phyloP scores from a whole-genome alignment of 2,113 vertebrate species.

The Butastur rufipennis region DNA sequence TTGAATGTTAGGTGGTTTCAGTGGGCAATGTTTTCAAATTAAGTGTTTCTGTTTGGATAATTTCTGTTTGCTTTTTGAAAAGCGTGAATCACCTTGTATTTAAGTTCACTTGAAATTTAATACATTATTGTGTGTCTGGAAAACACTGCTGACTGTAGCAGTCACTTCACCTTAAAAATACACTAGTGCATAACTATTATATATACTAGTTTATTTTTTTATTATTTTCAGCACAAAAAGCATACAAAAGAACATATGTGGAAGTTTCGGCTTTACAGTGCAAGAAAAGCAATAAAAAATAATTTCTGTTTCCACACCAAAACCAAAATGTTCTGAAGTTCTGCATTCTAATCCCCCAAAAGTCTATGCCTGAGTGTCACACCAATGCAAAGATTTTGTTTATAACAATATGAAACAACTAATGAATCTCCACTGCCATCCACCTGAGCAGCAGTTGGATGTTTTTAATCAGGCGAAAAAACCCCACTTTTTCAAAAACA shows the following conservation, averaged over 20 bases:
- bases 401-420: not conserved
- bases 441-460: not conserved
- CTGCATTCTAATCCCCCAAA: not conserved
- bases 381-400: not conserved
- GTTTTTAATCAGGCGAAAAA: not conserved
- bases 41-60: not conserved
- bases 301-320: not conserved
- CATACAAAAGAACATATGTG: accelerated
- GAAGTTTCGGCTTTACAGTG: not conserved
- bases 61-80: not conserved
- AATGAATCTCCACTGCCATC: not conserved
- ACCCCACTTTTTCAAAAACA: not conserved
- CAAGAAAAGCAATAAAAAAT: not conserved
- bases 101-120: not conserved
- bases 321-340: not conserved
- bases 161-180: not conserved
- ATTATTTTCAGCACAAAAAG: not conserved
- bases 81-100: not conserved
- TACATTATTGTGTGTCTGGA: not conserved
- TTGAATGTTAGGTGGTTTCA: not conserved
- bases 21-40: not conserved
- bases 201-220: not conserved
- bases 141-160: not conserved
- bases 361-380: not conserved
- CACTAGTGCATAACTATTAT: not conserved